These are phyloP conservation scores for Nyctalus aviator DNA, from an alignment of 2,797 vertebrate genomes.

Conservation along the genomic window DNA sequence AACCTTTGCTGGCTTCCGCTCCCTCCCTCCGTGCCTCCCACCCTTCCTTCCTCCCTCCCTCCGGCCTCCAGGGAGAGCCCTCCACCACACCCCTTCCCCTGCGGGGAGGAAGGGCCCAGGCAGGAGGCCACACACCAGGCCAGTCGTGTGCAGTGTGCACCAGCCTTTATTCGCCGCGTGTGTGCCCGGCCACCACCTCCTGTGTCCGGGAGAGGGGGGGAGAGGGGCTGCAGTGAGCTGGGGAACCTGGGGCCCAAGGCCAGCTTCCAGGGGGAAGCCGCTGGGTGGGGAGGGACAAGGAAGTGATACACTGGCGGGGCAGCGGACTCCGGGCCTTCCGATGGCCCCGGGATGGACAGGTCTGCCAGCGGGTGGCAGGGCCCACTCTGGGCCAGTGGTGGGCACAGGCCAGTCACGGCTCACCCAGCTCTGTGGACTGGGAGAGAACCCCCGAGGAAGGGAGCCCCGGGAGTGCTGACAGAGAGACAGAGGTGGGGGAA, in stretches of 20 bases:
- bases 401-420: background rate
- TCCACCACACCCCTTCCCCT: background rate
- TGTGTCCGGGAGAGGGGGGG: too few relatives aligned
- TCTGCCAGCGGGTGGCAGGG: background rate
- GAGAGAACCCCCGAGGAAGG: background rate
- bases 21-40: rapidly evolving
- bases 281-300: too few relatives aligned
- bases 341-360: background rate
- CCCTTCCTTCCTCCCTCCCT: background rate
- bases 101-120: too few relatives aligned
- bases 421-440: background rate
- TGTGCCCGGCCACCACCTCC: too few relatives aligned
- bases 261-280: too few relatives aligned
- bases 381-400: background rate
- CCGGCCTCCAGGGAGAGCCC: background rate
- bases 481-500: too few relatives aligned
- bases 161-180: too few relatives aligned
- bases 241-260: too few relatives aligned
- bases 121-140: too few relatives aligned
- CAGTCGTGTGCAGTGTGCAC: too few relatives aligned
- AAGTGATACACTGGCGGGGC: too few relatives aligned
- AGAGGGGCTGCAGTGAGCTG: too few relatives aligned
- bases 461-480: background rate
- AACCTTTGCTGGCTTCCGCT: background rate
- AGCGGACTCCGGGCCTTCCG: rapidly evolving